Evolutionary conservation across 2,888 invertebrate species (phyloP).

Genomic region (Andrena praecox): DNA sequence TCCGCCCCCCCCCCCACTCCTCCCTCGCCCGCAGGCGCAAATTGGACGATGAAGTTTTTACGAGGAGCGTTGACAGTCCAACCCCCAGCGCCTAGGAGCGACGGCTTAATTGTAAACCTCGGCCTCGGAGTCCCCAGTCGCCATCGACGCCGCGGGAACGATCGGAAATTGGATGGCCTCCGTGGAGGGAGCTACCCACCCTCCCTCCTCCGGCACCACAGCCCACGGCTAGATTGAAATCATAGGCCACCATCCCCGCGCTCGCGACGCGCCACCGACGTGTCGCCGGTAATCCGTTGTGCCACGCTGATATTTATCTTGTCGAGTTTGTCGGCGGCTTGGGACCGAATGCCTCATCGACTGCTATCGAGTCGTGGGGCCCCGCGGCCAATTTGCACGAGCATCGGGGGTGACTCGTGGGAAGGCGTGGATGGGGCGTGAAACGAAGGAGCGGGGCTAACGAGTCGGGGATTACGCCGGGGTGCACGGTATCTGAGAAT

Average conservation of each 20-base stretch:
- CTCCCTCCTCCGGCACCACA: slow-evolving; percentile 16
- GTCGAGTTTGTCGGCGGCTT: slow-evolving; percentile 56
- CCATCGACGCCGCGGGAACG: slow-evolving; percentile 64
- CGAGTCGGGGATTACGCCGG: slow-evolving; percentile 5
- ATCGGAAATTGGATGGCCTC: slow-evolving; percentile 72
- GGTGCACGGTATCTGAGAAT: not conserved
- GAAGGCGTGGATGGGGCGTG: slow-evolving; percentile 46
- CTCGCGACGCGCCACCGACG: slow-evolving; percentile 57
- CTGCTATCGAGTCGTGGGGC: slow-evolving; percentile 22
- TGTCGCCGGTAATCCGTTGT: slow-evolving; percentile 63
- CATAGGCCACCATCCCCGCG: slow-evolving; percentile 54
- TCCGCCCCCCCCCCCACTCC: not conserved
- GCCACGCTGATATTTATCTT: slow-evolving; percentile 70
- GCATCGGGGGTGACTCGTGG: slow-evolving; percentile 51
- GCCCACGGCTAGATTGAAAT: slow-evolving; percentile 70
- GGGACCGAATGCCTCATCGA: slow-evolving; percentile 44
- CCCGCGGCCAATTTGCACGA: slow-evolving; percentile 59
- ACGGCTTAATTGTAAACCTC: slow-evolving; percentile 71
- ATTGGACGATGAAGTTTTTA: slow-evolving; percentile 75
- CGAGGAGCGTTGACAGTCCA: slow-evolving; percentile 68
- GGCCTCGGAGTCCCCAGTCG: slow-evolving; percentile 54
- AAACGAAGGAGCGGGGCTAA: slow-evolving; percentile 42
- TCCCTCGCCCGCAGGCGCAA: slow-evolving; percentile 61
- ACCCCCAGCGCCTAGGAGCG: slow-evolving; percentile 32
- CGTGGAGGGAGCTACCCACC: slow-evolving; percentile 39